Base-by-base conservation (phyloP, 2,113 vertebrate genomes). In the Chaetodon auriga region DNA sequence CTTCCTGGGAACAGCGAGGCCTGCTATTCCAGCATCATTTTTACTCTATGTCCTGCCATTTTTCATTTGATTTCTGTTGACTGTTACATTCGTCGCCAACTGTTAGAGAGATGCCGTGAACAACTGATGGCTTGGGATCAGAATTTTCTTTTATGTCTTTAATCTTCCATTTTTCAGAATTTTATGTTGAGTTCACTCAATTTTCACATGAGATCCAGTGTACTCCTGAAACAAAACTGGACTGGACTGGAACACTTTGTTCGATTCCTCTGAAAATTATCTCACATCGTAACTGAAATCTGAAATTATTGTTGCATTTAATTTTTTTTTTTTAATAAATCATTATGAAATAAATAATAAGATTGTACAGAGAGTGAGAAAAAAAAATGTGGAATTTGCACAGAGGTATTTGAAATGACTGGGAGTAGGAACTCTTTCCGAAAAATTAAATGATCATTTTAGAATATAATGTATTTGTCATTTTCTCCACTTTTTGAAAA, bases 1-100 rank as follows among this genome's bases (percentile, higher is more conserved):
- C 78, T 78, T 78, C 79, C 87, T 88, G 78, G 78, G 69, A 84
- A 86, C 75, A 64, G 36, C 0, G 0, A 65, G 11, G 14, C 38
- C 65, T 61, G 71, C 64, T 75, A 66, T 53, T 66, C 41, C 15
- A 64, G 25, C 53, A 49, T 60, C 0, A 55, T 55, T 58, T 78
- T 60, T 61, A 25, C 30, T 14, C 43, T 15, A 18, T n/a, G 58
- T 53, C 57, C 18, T 21, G 30, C 57, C 30, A 62, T 74, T 85
- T 78, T 81, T 83, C 36, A 75, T 74, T 36, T 46, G 11, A 65
- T 74, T 68, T 6, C 23, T 62, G 23, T 35, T 69, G 66, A 55
- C 43, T 81, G 46, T 76, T 86, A n/a, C 51, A 55, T 65, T 60
- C 53, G 57, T 63, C 48, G 30, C 57, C 18, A 12, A 12, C 54